Conservation (phyloP, 2,888 invertebrate species). For the Drosophila austrosaltans region DNA sequence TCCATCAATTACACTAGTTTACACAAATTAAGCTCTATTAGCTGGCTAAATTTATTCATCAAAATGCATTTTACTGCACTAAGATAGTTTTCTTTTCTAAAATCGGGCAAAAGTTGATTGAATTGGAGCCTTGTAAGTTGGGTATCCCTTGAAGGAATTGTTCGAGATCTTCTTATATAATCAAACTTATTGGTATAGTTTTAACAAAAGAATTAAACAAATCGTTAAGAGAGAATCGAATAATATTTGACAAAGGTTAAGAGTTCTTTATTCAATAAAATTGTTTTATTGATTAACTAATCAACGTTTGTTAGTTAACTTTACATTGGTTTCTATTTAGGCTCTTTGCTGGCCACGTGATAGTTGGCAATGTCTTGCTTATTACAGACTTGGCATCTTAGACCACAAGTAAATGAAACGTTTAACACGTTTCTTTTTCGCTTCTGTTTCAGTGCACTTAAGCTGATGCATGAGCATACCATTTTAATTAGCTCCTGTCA, state of each 20-base stretch:
- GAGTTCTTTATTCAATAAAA: no score
- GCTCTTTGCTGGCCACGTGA: conserved; percentile 4
- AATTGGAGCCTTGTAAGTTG: no score
- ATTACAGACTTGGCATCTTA: background rate
- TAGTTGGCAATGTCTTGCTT: conserved; percentile 1
- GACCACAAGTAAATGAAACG: conserved; percentile 15
- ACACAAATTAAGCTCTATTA: background rate
- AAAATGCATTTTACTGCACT: background rate
- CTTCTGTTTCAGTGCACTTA: conserved; percentile 43
- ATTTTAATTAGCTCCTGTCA: conserved; percentile 64
- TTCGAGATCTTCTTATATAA: no score
- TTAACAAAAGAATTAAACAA: no score
- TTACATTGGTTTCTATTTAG: background rate
- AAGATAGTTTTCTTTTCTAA: no score
- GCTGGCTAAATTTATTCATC: background rate
- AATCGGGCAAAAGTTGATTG: no score
- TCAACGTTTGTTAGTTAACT: background rate
- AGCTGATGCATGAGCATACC: conserved; percentile 51
- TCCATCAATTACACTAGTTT: background rate
- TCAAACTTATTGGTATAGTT: no score
- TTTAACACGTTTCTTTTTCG: conserved; percentile 38
- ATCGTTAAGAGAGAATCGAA: no score
- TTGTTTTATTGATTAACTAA: background rate
- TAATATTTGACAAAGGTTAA: no score
- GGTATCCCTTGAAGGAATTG: no score